Conservation (phyloP, 2,888 invertebrate species). For the Cylindroiulus punctatus region DNA sequence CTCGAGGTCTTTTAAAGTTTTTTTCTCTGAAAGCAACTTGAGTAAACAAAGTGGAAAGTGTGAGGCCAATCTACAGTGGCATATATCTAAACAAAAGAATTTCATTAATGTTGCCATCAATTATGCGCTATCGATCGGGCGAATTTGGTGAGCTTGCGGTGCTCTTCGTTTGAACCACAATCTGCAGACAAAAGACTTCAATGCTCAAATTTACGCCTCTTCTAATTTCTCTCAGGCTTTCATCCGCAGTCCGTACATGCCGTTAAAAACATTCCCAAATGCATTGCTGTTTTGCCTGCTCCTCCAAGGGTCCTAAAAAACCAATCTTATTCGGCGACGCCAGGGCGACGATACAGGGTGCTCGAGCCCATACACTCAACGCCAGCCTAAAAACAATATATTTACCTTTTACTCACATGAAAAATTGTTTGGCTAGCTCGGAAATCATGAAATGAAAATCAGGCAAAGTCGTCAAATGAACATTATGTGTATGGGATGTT, state of each 20-base stretch:
- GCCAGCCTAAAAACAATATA: too few species aligned
- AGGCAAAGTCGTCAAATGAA: too few species aligned
- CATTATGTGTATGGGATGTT: too few species aligned
- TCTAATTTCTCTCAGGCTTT: slow-evolving; percentile 18
- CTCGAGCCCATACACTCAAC: not conserved
- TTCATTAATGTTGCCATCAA: slow-evolving; percentile 18
- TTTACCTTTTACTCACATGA: too few species aligned
- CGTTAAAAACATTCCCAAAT: slow-evolving; percentile 10
- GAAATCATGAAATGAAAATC: too few species aligned
- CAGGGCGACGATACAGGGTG: not conserved
- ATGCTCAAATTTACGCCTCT: not conserved
- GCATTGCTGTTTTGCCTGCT: slow-evolving; percentile 5
- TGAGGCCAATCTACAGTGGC: slow-evolving; percentile 9
- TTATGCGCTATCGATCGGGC: slow-evolving; percentile 8
- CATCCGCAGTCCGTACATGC: not conserved
- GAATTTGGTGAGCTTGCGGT: slow-evolving; percentile 10
- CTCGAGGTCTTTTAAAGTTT: not conserved
- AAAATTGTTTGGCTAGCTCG: too few species aligned
- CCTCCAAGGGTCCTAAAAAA: not conserved
- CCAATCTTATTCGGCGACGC: not conserved
- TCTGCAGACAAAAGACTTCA: slow-evolving; percentile 4
- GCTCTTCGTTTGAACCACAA: slow-evolving; percentile 6
- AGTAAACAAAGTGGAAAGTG: slow-evolving; percentile 3
- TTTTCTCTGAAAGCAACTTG: not conserved
- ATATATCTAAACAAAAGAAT: slow-evolving; percentile 18